These are phyloP conservation scores for Micrasema minimum DNA, from an alignment of 1,140 invertebrate genomes.

Conservation along the genomic window DNA sequence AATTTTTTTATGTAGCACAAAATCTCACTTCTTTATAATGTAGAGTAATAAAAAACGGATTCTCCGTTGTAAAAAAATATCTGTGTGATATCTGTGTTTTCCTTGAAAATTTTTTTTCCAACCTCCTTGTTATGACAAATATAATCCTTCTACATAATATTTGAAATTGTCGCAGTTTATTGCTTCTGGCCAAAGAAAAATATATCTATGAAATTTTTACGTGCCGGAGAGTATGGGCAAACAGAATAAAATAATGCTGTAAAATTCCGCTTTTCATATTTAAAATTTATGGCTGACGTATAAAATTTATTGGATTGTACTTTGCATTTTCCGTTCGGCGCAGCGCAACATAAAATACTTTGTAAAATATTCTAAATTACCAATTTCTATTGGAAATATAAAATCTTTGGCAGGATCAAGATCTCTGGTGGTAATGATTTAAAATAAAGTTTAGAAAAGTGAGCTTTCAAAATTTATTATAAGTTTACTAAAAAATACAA, in stretches of 20 bases:
- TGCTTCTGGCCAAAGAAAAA: not conserved
- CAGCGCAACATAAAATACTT: too few relatives aligned
- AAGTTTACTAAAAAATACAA: too few relatives aligned
- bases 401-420: too few relatives aligned
- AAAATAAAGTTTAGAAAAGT: too few relatives aligned
- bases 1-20: too few relatives aligned
- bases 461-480: too few relatives aligned
- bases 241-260: slow-evolving; percentile 1
- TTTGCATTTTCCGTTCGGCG: slow-evolving; percentile 3
- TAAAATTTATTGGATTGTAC: slow-evolving; percentile 10
- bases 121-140: not conserved
- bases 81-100: not conserved
- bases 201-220: not conserved
- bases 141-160: not conserved
- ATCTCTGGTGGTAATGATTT: too few relatives aligned
- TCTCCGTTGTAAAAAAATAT: not conserved
- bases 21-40: not conserved
- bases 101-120: not conserved
- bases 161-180: too few relatives aligned
- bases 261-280: slow-evolving; percentile 11
- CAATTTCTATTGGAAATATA: too few relatives aligned
- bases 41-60: not conserved
- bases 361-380: too few relatives aligned
- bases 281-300: slow-evolving; percentile 14
- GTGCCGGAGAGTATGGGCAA: slow-evolving; percentile 6